phyloP scores from a whole-genome alignment of 2,797 vertebrate genomes.

The Mormyrops attenuatus region DNA sequence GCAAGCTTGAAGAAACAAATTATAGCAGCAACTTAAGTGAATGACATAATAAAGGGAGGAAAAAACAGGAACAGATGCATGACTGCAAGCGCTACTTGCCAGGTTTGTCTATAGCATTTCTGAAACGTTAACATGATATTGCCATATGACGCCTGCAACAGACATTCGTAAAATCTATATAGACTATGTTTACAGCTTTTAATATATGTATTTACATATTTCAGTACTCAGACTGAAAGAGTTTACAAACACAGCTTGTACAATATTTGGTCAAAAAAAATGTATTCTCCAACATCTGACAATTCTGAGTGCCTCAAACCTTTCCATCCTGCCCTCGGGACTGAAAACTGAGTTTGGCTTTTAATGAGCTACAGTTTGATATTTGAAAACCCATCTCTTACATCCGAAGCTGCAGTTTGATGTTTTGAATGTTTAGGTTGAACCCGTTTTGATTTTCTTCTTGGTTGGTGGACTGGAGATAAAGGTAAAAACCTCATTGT shows the following conservation, averaged over 20 bases:
- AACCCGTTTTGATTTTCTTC: background rate
- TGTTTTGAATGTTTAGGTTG: background rate
- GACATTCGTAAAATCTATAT: constrained; percentile 17
- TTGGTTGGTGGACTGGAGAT: background rate
- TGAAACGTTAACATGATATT: constrained; percentile 7
- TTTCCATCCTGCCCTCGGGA: background rate
- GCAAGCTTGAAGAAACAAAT: constrained; percentile 6
- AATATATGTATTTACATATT: constrained; percentile 4
- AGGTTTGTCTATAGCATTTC: background rate
- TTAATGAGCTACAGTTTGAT: constrained; percentile 2
- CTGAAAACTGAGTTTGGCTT: background rate
- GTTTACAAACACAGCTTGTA: background rate
- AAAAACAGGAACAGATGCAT: background rate
- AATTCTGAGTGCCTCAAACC: background rate
- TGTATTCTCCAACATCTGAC: background rate
- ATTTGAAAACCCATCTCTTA: background rate
- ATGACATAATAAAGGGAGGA: background rate
- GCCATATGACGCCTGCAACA: constrained; percentile 6
- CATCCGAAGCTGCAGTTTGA: background rate
- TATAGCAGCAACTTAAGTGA: constrained; percentile 18
- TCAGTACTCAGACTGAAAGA: background rate
- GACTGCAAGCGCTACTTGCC: background rate
- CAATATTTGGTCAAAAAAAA: constrained; percentile 8
- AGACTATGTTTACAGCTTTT: constrained; percentile 15
- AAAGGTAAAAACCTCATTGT: constrained; percentile 7